phyloP scores from a whole-genome alignment of 1,140 invertebrate genomes.

The Eubasilissa regina region DNA sequence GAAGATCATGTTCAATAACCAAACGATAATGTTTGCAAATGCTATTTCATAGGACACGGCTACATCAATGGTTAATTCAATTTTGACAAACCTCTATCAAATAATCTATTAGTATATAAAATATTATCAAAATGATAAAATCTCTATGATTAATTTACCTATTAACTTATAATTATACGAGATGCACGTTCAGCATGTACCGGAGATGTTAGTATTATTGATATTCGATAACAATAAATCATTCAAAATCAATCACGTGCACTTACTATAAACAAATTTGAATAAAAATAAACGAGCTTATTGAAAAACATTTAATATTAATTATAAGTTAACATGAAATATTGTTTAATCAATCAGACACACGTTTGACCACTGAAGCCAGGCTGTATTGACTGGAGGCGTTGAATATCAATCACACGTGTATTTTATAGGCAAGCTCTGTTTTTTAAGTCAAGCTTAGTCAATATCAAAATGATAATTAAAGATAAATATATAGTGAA shows the following conservation, averaged over 20 bases:
- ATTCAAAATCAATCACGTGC: conserved; percentile 6
- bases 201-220: neutral
- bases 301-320: conserved; percentile 20
- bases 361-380: conserved; percentile 4
- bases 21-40: no score
- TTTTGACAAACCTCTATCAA: no score
- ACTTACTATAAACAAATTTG: conserved; percentile 1
- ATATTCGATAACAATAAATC: conserved; percentile 4
- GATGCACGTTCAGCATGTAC: neutral
- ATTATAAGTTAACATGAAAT: conserved; percentile 26
- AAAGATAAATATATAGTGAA: no score
- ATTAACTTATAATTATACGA: no score
- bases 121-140: no score
- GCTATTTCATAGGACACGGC: no score
- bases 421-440: neutral
- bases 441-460: neutral
- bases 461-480: neutral
- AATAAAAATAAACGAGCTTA: conserved; percentile 3
- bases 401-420: conserved; percentile 28
- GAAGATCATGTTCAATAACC: no score
- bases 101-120: no score
- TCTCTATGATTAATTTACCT: no score
- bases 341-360: conserved; percentile 40
- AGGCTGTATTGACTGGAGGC: neutral
- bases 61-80: no score